phyloP scores from a whole-genome alignment of 53 echinoderm and acorn worm species.

The Holothuria scabra region DNA sequence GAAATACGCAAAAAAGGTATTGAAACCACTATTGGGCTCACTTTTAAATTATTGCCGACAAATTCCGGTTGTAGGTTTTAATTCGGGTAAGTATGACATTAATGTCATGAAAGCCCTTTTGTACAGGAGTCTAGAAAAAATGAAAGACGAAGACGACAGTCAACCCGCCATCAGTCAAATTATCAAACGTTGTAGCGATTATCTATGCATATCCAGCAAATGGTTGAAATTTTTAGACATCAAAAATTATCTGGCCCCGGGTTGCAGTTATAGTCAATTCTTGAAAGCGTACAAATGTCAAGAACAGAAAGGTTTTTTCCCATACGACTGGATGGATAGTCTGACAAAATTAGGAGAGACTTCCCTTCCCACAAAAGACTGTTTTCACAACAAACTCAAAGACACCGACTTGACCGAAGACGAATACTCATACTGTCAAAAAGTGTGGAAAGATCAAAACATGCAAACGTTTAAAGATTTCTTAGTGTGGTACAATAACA shows the following conservation, averaged over 20 bases:
- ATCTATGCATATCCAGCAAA: too few species aligned
- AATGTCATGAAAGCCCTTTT: slow-evolving; percentile 33
- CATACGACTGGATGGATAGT: not conserved
- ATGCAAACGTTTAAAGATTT: slow-evolving; percentile 54
- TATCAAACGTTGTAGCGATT: too few species aligned
- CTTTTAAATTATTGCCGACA: not conserved
- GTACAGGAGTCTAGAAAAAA: slow-evolving; percentile 13
- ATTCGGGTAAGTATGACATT: not conserved
- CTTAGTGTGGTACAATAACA: slow-evolving; percentile 59
- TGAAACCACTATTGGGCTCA: too few species aligned
- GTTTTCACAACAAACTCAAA: not conserved
- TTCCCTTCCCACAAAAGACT: not conserved
- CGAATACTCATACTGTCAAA: too few species aligned
- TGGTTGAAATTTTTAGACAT: too few species aligned
- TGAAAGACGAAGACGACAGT: too few species aligned
- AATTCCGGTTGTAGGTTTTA: too few species aligned
- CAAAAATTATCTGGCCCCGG: too few species aligned
- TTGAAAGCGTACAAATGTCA: not conserved
- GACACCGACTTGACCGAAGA: too few species aligned
- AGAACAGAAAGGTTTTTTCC: not conserved
- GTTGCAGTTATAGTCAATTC: too few species aligned
- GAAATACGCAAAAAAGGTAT: too few species aligned
- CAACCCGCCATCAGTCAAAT: too few species aligned
- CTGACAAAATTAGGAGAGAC: not conserved
- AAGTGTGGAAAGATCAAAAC: slow-evolving; percentile 5